phyloP scores from a whole-genome alignment of 2,113 vertebrate genomes.

The Regulus satrapa region DNA sequence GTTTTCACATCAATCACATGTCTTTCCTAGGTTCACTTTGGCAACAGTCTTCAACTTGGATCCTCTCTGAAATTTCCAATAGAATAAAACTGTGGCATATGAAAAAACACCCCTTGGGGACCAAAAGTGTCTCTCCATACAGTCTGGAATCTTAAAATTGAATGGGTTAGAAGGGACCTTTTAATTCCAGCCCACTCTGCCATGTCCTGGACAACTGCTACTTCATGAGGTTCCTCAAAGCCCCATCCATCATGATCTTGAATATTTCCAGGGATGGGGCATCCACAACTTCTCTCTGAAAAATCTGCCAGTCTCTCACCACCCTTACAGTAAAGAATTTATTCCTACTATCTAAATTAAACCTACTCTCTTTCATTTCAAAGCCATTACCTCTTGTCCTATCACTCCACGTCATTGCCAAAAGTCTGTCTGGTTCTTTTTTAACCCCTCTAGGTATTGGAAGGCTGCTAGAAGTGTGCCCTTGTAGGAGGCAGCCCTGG shows the following conservation, averaged over 20 bases:
- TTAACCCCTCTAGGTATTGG: not conserved
- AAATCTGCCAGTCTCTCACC: not conserved
- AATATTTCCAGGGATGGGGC: not conserved
- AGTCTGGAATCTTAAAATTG: not conserved
- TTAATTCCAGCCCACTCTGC: not conserved
- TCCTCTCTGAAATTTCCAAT: not conserved
- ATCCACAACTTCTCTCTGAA: not conserved
- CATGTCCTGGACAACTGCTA: not conserved
- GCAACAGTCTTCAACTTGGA: not conserved
- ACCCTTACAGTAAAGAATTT: not conserved
- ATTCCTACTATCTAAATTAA: not conserved
- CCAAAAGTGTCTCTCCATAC: not conserved
- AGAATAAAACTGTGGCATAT: not conserved
- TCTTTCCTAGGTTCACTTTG: not conserved
- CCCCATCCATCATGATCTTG: not conserved
- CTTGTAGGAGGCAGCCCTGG: not conserved
- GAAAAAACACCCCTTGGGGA: not conserved
- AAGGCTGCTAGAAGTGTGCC: not conserved
- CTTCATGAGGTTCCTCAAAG: not conserved
- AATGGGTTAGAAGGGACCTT: not conserved
- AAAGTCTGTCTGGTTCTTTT: not conserved
- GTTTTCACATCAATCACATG: not conserved
- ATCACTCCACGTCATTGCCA: not conserved
- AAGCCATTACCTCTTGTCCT: not conserved
- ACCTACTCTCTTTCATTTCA: not conserved